Evolutionary conservation across 2,113 vertebrate species (phyloP).

Genomic region (Haemorhous mexicanus): DNA sequence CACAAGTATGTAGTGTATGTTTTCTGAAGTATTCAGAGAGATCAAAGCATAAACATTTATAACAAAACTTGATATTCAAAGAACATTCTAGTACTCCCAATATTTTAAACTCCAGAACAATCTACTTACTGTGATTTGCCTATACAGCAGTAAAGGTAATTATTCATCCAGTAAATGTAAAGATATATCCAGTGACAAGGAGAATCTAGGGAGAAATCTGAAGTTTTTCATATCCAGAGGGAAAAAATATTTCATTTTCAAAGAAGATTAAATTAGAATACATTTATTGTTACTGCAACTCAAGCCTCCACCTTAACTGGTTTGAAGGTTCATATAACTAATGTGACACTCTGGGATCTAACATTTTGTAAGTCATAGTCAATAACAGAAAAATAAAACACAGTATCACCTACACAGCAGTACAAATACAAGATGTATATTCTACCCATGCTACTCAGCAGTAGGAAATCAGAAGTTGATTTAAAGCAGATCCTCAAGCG

Average conservation of each 20-base stretch:
- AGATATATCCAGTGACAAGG: not conserved
- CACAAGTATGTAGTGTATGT: not conserved
- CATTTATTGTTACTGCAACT: not conserved
- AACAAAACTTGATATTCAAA: not conserved
- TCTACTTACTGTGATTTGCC: not conserved
- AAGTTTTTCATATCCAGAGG: not conserved
- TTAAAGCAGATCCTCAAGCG: not conserved
- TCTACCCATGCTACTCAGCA: not conserved
- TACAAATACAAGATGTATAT: not conserved
- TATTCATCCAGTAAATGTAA: not conserved
- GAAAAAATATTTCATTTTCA: not conserved
- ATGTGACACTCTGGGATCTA: not conserved
- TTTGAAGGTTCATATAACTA: not conserved
- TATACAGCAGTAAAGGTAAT: not conserved
- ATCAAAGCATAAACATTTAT: not conserved
- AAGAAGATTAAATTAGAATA: not conserved
- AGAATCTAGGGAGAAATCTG: not conserved
- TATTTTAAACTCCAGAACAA: not conserved
- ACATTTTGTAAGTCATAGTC: not conserved
- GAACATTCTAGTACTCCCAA: not conserved
- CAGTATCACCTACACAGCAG: rapidly evolving
- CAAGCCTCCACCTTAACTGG: not conserved
- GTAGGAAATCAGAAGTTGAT: not conserved
- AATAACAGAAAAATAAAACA: not conserved
- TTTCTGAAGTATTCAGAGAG: not conserved